phyloP scores from a whole-genome alignment of 2,888 invertebrate species.

The Brachyptera risi region DNA sequence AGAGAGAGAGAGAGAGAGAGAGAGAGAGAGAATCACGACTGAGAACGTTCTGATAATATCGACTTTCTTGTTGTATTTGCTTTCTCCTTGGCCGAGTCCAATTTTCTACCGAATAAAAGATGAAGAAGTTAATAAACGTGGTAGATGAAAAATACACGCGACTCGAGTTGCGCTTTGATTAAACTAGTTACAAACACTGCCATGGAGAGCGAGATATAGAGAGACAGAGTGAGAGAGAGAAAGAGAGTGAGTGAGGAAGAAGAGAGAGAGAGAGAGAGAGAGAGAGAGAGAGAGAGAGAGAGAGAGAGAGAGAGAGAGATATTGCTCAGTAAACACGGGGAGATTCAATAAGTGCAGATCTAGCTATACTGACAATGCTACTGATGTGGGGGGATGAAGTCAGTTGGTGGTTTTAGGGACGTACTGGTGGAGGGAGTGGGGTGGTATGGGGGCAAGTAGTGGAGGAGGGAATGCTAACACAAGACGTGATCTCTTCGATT shows the following conservation, averaged over 20 bases:
- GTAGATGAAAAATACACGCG: conserved; percentile 37
- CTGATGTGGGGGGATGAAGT: no score
- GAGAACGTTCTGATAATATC: conserved; percentile 27
- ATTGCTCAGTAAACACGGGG: conserved; percentile 32
- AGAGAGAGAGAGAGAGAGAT: conserved; percentile 1
- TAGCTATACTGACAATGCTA: no score
- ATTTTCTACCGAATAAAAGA: conserved; percentile 44
- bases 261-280: conserved; percentile 9
- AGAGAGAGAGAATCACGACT: no score
- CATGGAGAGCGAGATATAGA: no score
- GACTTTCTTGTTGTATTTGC: conserved; percentile 39
- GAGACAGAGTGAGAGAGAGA: conserved; percentile 2
- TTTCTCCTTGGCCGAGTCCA: conserved; percentile 42
- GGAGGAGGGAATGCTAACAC: conserved; percentile 24
- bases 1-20: no score
- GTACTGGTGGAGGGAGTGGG: conserved; percentile 34
- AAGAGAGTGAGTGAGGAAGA: no score
- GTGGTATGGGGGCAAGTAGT: conserved; percentile 32
- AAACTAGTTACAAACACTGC: conserved; percentile 36
- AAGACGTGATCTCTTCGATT: conserved; percentile 13
- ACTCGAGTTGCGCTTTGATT: conserved; percentile 35
- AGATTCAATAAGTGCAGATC: conserved; percentile 36
- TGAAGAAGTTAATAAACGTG: conserved; percentile 43
- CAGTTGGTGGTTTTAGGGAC: no score
- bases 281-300: conserved; percentile 3